Percentiles rank a stretch among this genome's conserved stretches.
Conservation (phyloP, 2,113 vertebrate species). For the Clinocottus analis region DNA sequence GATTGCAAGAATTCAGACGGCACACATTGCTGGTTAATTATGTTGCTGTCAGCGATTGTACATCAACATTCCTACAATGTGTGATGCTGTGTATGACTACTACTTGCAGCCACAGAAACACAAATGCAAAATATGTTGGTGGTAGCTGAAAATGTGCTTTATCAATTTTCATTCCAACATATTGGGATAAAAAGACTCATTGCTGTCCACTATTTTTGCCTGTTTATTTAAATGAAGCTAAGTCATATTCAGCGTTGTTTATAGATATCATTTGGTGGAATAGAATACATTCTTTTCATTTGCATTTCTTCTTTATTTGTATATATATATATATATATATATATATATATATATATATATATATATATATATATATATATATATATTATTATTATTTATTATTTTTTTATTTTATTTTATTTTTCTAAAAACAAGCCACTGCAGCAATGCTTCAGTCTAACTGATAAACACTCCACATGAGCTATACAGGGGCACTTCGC, state of each 20-base stretch:
- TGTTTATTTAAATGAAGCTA: background rate
- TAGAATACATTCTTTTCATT: background rate
- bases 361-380: no score
- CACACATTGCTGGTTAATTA: conserved; percentile 5
- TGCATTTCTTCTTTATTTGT: background rate
- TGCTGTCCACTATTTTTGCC: no score
- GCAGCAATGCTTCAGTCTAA: background rate
- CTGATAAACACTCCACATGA: background rate
- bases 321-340: background rate
- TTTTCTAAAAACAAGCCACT: background rate
- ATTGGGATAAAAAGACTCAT: background rate
- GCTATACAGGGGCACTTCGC: background rate
- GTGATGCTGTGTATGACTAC: conserved; percentile 21
- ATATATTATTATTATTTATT: no score
- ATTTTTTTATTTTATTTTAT: no score
- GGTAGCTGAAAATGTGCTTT: background rate
- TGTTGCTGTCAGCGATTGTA: conserved; percentile 17
- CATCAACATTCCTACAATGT: conserved; percentile 2
- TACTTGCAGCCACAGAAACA: background rate
- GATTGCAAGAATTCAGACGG: conserved; percentile 27
- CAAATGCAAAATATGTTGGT: background rate
- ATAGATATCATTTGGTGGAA: background rate
- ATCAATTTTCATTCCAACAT: background rate
- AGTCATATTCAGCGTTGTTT: background rate
- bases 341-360: no score